These are phyloP conservation scores for Tachysurus vachellii DNA, from an alignment of 2,113 vertebrate genomes.

Conservation along the genomic window DNA sequence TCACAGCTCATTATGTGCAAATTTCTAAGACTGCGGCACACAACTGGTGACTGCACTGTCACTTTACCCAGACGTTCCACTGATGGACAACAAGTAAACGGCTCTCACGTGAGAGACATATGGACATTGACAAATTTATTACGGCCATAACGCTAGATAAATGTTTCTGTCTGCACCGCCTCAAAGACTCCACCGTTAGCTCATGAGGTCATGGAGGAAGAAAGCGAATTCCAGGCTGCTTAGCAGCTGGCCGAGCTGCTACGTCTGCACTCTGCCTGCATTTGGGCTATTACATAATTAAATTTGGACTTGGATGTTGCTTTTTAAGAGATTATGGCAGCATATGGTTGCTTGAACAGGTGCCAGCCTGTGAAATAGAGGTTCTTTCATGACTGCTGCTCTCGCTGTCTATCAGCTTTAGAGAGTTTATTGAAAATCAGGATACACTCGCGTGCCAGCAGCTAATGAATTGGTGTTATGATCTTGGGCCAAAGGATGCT, in stretches of 20 bases:
- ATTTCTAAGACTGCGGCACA: background rate
- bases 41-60: background rate
- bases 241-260: conserved; percentile 75
- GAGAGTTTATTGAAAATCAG: conserved; percentile 78
- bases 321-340: conserved; percentile 97
- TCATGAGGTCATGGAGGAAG: conserved; percentile 40
- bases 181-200: conserved; percentile 17
- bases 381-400: conserved; percentile 69
- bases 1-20: background rate
- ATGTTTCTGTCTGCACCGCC: conserved; percentile 14
- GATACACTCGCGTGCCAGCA: conserved; percentile 71
- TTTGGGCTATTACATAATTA: conserved; percentile 98
- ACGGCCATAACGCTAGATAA: conserved; percentile 14
- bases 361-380: conserved; percentile 81
- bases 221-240: conserved; percentile 40
- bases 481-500: conserved; percentile 73
- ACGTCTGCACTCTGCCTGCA: conserved; percentile 89
- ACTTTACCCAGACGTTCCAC: conserved; percentile 15
- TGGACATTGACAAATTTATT: conserved; percentile 30
- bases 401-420: conserved; percentile 68
- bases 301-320: conserved; percentile 86
- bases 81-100: conserved; percentile 7
- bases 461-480: conserved; percentile 83
- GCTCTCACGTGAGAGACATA: conserved; percentile 7
- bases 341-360: conserved; percentile 91